A percentile compares a stretch with the other conserved stretches of the same genome.
Conservation (phyloP, 2,797 vertebrate species). For the Myotis findleyi region DNA sequence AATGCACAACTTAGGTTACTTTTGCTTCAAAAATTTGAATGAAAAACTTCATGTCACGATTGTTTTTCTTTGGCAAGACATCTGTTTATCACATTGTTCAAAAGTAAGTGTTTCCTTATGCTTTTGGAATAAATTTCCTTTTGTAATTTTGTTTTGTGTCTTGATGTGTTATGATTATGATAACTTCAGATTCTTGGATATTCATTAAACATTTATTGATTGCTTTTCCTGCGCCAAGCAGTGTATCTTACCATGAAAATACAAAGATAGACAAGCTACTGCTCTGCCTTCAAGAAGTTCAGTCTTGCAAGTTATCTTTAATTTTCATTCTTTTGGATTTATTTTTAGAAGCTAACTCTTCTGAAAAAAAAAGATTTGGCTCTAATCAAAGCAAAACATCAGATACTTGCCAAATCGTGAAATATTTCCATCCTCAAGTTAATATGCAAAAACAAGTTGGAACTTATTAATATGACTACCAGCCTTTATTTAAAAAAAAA, state of each 20-base stretch:
- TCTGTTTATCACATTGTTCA: conserved; percentile 83
- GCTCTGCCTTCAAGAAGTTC: conserved; percentile 37
- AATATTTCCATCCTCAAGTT: conserved; percentile 24
- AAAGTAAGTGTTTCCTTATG: conserved; percentile 87
- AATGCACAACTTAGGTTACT: conserved; percentile 75
- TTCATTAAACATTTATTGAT: conserved; percentile 30
- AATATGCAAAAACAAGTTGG: conserved; percentile 23
- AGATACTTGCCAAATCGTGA: conserved; percentile 9
- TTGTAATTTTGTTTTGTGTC: conserved; percentile 89
- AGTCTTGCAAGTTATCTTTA: conserved; percentile 40
- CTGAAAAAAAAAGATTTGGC: not conserved
- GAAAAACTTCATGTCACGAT: conserved; percentile 67
- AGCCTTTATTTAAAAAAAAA: not conserved
- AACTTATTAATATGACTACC: not conserved
- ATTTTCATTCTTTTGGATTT: conserved; percentile 4
- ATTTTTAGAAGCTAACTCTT: conserved; percentile 34
- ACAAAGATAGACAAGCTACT: not conserved
- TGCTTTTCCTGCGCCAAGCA: not conserved
- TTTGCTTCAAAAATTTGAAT: conserved; percentile 77
- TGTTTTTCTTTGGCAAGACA: conserved; percentile 83
- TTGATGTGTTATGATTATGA: conserved; percentile 80
- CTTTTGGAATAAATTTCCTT: conserved; percentile 91
- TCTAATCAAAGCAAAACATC: conserved; percentile 36
- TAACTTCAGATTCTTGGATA: not conserved
- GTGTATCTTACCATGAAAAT: conserved; percentile 41